Base-by-base conservation (phyloP, 2,797 vertebrate species). In the Micropoecilia bifurca region DNA sequence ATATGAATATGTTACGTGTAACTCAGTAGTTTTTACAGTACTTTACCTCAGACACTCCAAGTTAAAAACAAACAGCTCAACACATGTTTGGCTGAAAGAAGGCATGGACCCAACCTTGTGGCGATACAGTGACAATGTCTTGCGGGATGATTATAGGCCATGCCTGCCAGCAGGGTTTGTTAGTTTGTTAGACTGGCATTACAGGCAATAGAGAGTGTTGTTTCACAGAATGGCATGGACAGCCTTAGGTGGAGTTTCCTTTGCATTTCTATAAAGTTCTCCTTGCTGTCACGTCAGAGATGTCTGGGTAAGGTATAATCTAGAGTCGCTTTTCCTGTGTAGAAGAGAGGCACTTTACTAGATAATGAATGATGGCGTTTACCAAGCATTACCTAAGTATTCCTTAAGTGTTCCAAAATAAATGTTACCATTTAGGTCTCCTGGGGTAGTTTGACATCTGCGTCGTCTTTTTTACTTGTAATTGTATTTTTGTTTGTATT, bases 191-290 rank as follows among this genome's bases (percentile, higher is more conserved):
- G 84, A 89, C 83, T 89, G 80, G 85, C 88, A 90, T 92, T 91
- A 89, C 78, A 81, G 80, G 87, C 91, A 88, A 80, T 77, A 74
- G 74, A 86, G 75, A 83, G 80, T 39, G 0, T 74, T 66, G 78
- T 88, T 87, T 85, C 86, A 78, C 80, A 71, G 73, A 73, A 71
- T 86, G 72, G 63, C 80, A 84, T 59, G 63, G 80, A 71, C 48
- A 75, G 81, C 57, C 39, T 81, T 79, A 92, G 91, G 91, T 92
- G 93, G 93, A 89, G 93, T 91, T 93, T 93, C 87, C 91, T 87
- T 90, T 83, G 71, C 81, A 78, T 82, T 46, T 75, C 71, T 81
- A 80, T 84, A 88, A 92, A 92, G 78, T 59, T 45, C 46, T 77
- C 81, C 81, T 74, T 78, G 63, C 39, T 84, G 88, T 83, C 88